Base-by-base conservation (phyloP, 2,797 vertebrate species). In the Carduelis carduelis region DNA sequence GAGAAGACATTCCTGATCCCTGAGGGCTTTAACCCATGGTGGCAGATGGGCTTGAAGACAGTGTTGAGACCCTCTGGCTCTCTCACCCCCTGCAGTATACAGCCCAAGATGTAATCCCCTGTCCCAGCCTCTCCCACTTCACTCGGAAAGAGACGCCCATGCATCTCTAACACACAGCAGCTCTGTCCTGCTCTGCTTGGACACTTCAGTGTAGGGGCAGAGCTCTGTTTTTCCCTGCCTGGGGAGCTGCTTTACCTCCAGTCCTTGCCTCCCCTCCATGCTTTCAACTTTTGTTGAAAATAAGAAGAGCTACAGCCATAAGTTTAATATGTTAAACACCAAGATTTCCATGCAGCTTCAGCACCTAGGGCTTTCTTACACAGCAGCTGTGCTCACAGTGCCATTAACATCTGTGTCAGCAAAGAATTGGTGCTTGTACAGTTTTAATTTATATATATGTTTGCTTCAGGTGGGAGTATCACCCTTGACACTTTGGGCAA, bases 191-290 rank as follows among this genome's bases (percentile, higher is more conserved):
- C 41, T 89, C 60, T 66, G 32, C 49, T 70, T 2, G 0, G 27
- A 34, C 27, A 14, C 27, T 39, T 60, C 0, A 0, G 35, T 0
- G 0, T 8, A 63, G 39, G 79, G n/a, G 14, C 41, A 79, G 28
- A 76, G 46, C 17, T n/a, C 49, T 37, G 30, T 1, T 91, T 37
- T 56, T 49, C 28, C 46, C 53, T 83, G 53, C 44, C 1, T 35
- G 19, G 17, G 17, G 19, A 76, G 49, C 39, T 64, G 53, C 50
- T 86, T 80, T 74, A 41, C 20, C 23, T 44, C 50, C 20, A 70
- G 64, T 34, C 18, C 11, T 41, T 66, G 20, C 53, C 41, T 64
- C 22, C 20, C 41, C 28, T 71, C 34, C 17, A 5, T 30, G 24
- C 46, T 84, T 91, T 57, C 53, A 53, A 30, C 16, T 39, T 63